phyloP scores from a whole-genome alignment of 2,797 vertebrate genomes.

The Leptodactylus fallax region DNA sequence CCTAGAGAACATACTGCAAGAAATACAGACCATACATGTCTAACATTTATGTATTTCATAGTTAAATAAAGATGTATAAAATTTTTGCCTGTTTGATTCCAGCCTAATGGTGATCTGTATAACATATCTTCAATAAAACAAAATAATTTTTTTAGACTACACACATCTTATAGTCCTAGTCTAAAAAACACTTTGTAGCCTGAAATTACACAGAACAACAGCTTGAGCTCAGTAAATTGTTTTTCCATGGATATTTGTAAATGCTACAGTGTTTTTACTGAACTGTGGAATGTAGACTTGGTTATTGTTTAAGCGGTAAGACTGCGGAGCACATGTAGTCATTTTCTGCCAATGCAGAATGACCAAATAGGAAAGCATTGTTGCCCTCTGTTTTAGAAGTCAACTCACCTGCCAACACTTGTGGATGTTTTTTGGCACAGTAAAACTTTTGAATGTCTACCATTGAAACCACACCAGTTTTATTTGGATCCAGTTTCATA shows the following conservation, averaged over 20 bases:
- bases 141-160: too few species aligned
- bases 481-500: conserved; percentile 81
- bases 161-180: background rate
- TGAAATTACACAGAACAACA: background rate
- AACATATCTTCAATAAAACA: too few species aligned
- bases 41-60: too few species aligned
- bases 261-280: background rate
- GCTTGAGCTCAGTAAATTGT: background rate
- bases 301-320: background rate
- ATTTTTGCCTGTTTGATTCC: too few species aligned
- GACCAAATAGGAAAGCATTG: background rate
- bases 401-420: conserved; percentile 77
- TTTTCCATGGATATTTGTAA: background rate
- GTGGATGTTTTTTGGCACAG: conserved; percentile 77
- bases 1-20: too few species aligned
- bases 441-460: conserved; percentile 79
- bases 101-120: too few species aligned
- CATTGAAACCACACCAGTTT: conserved; percentile 74
- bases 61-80: too few species aligned
- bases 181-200: background rate
- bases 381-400: background rate
- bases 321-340: background rate
- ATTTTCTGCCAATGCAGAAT: background rate
- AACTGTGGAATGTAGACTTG: background rate
- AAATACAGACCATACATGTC: too few species aligned